Evolutionary conservation across 2,888 invertebrate genomes (phyloP).

Genomic region (Tolmerus cingulatus): DNA sequence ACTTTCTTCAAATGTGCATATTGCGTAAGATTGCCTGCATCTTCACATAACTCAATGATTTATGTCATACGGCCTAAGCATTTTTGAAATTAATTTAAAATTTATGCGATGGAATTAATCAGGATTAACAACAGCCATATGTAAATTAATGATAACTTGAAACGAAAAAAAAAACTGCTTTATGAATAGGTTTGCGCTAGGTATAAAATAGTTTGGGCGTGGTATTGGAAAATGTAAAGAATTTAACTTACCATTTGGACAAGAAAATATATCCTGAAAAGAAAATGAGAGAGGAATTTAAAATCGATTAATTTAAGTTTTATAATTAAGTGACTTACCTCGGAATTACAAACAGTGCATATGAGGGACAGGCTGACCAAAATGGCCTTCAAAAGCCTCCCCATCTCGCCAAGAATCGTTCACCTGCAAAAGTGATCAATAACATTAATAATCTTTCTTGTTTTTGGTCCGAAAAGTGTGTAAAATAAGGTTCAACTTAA

Average conservation of each 20-base stretch:
- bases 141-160: neutral
- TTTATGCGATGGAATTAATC: neutral
- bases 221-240: neutral
- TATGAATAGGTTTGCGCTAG: neutral
- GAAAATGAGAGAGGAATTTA: conserved; percentile 38
- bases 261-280: conserved; percentile 60
- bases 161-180: neutral
- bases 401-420: conserved; percentile 55
- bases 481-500: neutral
- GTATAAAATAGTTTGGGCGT: neutral
- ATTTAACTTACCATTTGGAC: conserved; percentile 62
- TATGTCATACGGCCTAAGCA: neutral
- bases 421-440: conserved; percentile 45
- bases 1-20: neutral
- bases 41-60: neutral
- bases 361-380: conserved; percentile 63
- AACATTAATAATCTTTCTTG: neutral
- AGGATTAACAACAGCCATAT: neutral
- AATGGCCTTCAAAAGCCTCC: conserved; percentile 62
- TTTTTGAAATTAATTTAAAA: neutral
- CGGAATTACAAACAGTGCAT: conserved; percentile 52
- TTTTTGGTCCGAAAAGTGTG: neutral
- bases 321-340: conserved; percentile 50
- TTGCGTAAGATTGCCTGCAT: neutral
- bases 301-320: neutral